Evolutionary conservation across 2,888 invertebrate species (phyloP), one percentile per base, ranked within the genome.

Genomic region (Cepaea hortensis): DNA sequence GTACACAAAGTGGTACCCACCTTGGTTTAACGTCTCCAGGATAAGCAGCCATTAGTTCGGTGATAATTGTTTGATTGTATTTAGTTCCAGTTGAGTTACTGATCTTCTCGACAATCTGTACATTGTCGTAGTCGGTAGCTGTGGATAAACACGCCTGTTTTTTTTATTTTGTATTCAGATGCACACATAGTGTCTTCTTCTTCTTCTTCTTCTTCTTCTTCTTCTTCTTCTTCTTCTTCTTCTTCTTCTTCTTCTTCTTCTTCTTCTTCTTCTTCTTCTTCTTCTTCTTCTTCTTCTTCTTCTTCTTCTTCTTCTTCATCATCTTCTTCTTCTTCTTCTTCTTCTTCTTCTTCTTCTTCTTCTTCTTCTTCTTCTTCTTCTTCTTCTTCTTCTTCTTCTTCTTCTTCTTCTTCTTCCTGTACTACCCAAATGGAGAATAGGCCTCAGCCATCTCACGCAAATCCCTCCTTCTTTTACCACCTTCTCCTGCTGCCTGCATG

Each of bases 21-120:
- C 81, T 81, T 35, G 35, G 11, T n/a, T 3, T 3, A 11, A 81
- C 9, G 48, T 81, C 81, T 48, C 81, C 81, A n/a, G 81, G 81
- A 18, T n/a, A 48, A 0, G 81, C 81, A 5, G 61, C 61, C 81
- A 81, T 81, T 1, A 81, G 7, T 9, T 68, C 62, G 15, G 35
- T 62, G 3, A 3, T 1, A 62, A 35, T 13, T 35, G 7, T 11
- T 0, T 18, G 11, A 9, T 79, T 79, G 18, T 35, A 62, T 35
- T 62, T 23, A 5, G 79, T 79, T 5, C 79, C 79, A 13, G 79
- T 79, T 15, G 23, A 13, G 1, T 79, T 62, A 4, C 79, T 79
- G 62, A 79, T 4, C 13, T n/a, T 3, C 18, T 46, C 61, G 1
- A 15, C 62, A 15, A 79, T 6, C 13, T 79, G 18, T 18, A 62